Conservation (phyloP, 2,888 invertebrate genomes). For the Troilus luridus region DNA sequence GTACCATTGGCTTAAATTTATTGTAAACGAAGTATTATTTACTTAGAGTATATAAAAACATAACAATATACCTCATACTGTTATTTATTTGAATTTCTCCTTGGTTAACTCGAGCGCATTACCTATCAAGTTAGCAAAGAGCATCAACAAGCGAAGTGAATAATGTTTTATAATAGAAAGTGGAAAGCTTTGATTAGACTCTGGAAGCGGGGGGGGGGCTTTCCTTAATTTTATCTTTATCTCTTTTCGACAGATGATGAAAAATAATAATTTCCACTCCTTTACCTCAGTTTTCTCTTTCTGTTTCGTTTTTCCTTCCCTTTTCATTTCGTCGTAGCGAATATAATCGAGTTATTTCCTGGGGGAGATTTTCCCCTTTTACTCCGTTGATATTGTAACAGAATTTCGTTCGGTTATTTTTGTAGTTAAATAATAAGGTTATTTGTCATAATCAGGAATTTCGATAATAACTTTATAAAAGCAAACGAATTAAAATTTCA, state of each 20-base stretch:
- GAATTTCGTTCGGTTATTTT: not conserved
- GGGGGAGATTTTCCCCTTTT: not conserved
- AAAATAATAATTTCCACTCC: conserved; percentile 31
- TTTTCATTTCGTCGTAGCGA: not conserved
- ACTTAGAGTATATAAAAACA: too few species aligned
- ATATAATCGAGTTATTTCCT: conserved; percentile 29
- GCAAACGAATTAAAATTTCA: too few species aligned
- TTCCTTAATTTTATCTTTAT: conserved; percentile 38
- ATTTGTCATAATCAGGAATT: not conserved
- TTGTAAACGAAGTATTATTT: too few species aligned
- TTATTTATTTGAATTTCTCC: not conserved
- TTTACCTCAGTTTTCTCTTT: conserved; percentile 10
- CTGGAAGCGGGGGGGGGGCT: too few species aligned
- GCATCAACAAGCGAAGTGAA: not conserved
- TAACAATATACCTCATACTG: too few species aligned
- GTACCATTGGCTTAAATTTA: too few species aligned
- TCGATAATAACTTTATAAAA: too few species aligned
- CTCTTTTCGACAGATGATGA: conserved; percentile 11
- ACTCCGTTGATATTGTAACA: not conserved
- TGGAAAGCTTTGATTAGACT: conserved; percentile 4
- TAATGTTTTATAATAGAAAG: conserved; percentile 1
- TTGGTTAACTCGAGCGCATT: not conserved
- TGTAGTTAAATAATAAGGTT: not conserved
- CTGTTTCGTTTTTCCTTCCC: conserved; percentile 4
- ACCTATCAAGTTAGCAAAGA: not conserved